These are phyloP conservation scores for Heliconius melpomene DNA, from an alignment of 1,140 invertebrate genomes.

Conservation along the genomic window DNA sequence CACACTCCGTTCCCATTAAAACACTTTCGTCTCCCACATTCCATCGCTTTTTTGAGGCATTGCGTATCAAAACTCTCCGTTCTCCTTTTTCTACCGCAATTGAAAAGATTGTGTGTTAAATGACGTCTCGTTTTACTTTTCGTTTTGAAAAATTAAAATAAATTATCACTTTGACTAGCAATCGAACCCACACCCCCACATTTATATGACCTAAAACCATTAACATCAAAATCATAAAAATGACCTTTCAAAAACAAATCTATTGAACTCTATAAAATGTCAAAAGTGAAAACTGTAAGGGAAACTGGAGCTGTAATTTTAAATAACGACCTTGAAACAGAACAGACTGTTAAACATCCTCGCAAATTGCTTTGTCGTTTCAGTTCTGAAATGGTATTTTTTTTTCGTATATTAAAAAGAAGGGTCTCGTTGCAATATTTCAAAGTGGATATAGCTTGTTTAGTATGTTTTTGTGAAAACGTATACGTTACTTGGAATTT, in stretches of 20 bases:
- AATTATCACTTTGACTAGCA: background rate
- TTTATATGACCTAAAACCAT: too few relatives aligned
- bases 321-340: conserved; percentile 17
- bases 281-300: background rate
- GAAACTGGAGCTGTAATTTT: conserved; percentile 11
- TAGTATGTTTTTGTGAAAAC: background rate
- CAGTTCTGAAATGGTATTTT: conserved; percentile 1
- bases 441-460: background rate
- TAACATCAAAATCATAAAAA: too few relatives aligned
- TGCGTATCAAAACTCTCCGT: background rate
- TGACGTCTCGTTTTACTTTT: too few relatives aligned
- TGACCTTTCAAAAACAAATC: background rate
- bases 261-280: background rate
- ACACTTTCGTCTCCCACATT: too few relatives aligned
- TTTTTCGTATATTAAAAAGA: background rate
- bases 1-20: too few relatives aligned
- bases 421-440: background rate
- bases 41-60: too few relatives aligned
- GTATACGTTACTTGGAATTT: background rate
- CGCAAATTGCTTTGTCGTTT: conserved; percentile 15
- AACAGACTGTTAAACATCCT: conserved; percentile 11
- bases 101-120: too few relatives aligned
- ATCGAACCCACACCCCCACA: background rate
- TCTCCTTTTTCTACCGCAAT: background rate
- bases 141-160: background rate